Conservation (phyloP, 2,888 invertebrate species). For the Bellardia pandia region DNA sequence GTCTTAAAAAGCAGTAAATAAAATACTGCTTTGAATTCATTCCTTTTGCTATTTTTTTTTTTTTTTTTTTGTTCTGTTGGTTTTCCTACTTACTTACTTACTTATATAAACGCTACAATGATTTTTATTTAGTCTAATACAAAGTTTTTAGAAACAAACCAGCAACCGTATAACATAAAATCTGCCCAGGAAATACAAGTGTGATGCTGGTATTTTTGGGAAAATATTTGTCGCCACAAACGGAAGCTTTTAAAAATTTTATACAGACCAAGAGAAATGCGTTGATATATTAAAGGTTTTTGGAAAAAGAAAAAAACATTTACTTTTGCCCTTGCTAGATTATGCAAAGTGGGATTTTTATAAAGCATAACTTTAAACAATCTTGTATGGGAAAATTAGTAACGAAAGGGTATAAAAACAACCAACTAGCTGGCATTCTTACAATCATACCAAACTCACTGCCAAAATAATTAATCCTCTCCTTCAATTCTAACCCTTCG, state of each 20-base stretch:
- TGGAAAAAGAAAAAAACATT: not conserved
- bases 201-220: conserved; percentile 33
- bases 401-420: too few species aligned
- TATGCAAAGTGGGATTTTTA: not conserved
- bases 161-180: conserved; percentile 39
- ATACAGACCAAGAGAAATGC: conserved; percentile 30
- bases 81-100: not conserved
- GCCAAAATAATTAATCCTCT: too few species aligned
- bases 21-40: conserved; percentile 40
- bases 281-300: not conserved
- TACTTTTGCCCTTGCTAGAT: not conserved
- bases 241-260: conserved; percentile 74
- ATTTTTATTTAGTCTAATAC: conserved; percentile 43
- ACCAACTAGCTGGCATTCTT: too few species aligned
- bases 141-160: not conserved
- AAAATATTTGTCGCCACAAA: conserved; percentile 73
- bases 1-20: conserved; percentile 47
- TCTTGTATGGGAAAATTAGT: not conserved
- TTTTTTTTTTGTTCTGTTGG: conserved; percentile 3
- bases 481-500: not conserved
- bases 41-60: conserved; percentile 2
- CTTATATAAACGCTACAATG: conserved; percentile 42
- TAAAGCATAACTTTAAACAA: not conserved
- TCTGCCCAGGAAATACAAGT: conserved; percentile 20
- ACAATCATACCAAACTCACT: too few species aligned